Percentiles rank a stretch among this genome's conserved stretches.
phyloP scores from a whole-genome alignment of 2,113 vertebrate species.

The Notothenia rossii region DNA sequence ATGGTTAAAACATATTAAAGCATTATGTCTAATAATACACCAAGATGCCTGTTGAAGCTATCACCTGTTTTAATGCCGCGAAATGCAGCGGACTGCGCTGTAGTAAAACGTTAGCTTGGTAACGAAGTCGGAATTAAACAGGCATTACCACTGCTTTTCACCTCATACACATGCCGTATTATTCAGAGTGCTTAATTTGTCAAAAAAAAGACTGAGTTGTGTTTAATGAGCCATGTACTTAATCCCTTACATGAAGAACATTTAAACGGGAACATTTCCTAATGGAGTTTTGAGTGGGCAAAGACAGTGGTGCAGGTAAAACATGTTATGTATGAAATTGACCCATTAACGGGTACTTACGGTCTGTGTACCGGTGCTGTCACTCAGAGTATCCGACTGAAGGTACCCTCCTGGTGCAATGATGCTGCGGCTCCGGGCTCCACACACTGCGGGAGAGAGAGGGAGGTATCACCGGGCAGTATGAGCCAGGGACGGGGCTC shows the following conservation, averaged over 20 bases:
- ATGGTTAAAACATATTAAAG: not conserved
- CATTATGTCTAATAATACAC: no score
- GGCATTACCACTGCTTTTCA: no score
- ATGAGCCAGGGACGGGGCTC: conserved; percentile 27
- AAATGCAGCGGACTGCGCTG: not conserved
- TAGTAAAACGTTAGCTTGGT: no score
- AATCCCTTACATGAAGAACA: no score
- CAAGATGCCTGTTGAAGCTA: not conserved
- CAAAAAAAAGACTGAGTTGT: fast-evolving
- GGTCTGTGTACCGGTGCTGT: not conserved
- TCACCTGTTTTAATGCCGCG: not conserved
- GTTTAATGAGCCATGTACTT: not conserved
- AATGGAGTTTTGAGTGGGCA: not conserved
- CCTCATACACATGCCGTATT: not conserved
- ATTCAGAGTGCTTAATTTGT: not conserved
- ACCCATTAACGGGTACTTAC: conserved; percentile 29
- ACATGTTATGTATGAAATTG: not conserved
- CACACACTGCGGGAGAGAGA: not conserved
- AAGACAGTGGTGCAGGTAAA: not conserved
- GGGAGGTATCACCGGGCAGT: conserved; percentile 11
- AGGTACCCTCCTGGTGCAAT: not conserved
- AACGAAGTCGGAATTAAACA: not conserved
- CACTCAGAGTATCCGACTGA: not conserved
- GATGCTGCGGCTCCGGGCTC: conserved; percentile 28
- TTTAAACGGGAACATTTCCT: not conserved